Evolutionary conservation across 2,888 invertebrate genomes (phyloP).

Genomic region (Xestia rhomboidea): DNA sequence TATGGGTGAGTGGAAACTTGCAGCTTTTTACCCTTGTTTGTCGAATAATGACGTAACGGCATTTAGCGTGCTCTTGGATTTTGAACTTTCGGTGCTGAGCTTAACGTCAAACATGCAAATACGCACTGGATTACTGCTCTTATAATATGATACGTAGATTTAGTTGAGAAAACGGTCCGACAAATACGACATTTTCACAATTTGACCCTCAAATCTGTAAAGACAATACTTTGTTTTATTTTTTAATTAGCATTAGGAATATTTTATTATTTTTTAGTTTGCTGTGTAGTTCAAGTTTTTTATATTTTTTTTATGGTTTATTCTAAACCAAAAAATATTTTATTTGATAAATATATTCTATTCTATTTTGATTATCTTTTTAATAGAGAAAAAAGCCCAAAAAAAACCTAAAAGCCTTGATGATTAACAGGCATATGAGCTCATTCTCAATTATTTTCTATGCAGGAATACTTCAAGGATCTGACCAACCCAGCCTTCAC

Average conservation of each 20-base stretch:
- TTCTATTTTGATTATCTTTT: no score
- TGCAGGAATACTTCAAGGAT: conserved; percentile 93
- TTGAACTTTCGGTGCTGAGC: background rate
- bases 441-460: background rate
- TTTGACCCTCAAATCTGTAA: no score
- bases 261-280: no score
- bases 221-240: no score
- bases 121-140: background rate
- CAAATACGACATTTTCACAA: no score
- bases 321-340: no score
- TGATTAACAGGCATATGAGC: background rate
- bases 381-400: no score
- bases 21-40: background rate
- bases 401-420: no score
- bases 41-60: background rate
- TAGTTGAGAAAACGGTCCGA: background rate
- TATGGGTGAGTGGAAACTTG: conserved; percentile 91
- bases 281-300: no score
- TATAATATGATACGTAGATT: background rate
- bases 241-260: no score
- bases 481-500: conserved; percentile 94
- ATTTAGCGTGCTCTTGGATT: background rate
- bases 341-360: no score
- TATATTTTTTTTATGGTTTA: no score
- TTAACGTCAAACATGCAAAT: background rate